Percentiles rank a stretch among this genome's conserved stretches.
These are phyloP conservation scores for Polypedilum pembai DNA, from an alignment of 1,140 invertebrate genomes.

Conservation along the genomic window DNA sequence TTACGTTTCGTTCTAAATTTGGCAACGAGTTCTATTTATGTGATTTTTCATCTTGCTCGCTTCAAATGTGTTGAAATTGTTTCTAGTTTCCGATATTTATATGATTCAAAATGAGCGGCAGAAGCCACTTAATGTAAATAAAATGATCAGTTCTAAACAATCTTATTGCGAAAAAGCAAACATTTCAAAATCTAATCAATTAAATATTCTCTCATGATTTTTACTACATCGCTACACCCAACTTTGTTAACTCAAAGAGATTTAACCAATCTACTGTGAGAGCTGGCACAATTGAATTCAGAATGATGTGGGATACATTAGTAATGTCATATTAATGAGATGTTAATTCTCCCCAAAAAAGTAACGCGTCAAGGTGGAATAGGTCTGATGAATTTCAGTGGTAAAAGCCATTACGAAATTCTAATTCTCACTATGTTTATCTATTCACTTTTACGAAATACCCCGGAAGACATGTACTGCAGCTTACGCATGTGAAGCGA, in stretches of 20 bases:
- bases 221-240: not conserved
- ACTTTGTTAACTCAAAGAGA: not conserved
- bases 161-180: too few species aligned
- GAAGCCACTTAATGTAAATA: too few species aligned
- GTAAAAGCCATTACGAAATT: not conserved
- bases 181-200: too few species aligned
- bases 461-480: not conserved
- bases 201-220: too few species aligned
- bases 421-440: too few species aligned
- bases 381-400: not conserved
- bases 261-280: not conserved
- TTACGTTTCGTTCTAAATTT: not conserved
- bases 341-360: slow-evolving; percentile 25
- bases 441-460: not conserved
- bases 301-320: slow-evolving; percentile 17
- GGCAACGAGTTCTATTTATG: not conserved
- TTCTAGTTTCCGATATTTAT: slow-evolving; percentile 1
- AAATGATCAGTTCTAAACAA: too few species aligned
- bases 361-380: not conserved
- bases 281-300: slow-evolving; percentile 1
- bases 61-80: not conserved
- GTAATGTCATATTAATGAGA: slow-evolving; percentile 25
- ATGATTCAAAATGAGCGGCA: too few species aligned
- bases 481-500: not conserved
- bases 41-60: not conserved